Percentiles rank a stretch among this genome's conserved stretches.
Evolutionary conservation across 1,140 invertebrate species (phyloP).

Genomic region (Wiebesia pumilae): DNA sequence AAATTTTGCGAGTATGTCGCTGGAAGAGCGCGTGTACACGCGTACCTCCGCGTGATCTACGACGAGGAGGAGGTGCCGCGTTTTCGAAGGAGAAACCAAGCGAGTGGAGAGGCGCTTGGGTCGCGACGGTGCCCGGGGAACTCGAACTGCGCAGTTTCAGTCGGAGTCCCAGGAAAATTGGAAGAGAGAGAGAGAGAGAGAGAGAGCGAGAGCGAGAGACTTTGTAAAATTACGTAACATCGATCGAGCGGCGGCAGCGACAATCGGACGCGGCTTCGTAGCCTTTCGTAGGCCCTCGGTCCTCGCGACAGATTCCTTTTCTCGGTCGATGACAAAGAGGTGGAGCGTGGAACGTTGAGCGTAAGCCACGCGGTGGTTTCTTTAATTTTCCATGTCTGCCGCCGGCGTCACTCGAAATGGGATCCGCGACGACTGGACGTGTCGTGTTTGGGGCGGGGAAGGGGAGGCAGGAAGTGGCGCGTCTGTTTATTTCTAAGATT

Average conservation of each 20-base stretch:
- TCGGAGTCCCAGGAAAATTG: too few relatives aligned
- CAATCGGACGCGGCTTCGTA: background rate
- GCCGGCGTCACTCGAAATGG: background rate
- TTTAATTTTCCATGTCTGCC: slow-evolving; percentile 15
- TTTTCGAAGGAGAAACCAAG: background rate
- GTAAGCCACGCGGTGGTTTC: background rate
- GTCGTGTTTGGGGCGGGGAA: too few relatives aligned
- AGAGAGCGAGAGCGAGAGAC: background rate
- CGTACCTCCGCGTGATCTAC: too few relatives aligned
- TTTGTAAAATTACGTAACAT: slow-evolving; percentile 28
- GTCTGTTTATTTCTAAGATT: background rate
- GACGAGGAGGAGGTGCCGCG: background rate
- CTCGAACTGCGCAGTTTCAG: background rate
- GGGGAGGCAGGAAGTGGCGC: background rate
- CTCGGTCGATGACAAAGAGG: background rate
- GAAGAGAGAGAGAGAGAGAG: background rate
- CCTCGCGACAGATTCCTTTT: slow-evolving; percentile 26
- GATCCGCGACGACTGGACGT: background rate
- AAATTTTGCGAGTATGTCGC: too few relatives aligned
- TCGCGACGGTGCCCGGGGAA: background rate
- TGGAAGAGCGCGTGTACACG: background rate
- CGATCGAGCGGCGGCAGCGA: background rate
- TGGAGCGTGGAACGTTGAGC: background rate
- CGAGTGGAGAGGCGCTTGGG: background rate
- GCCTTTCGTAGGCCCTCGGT: background rate